Evolutionary conservation across 2,888 invertebrate species (phyloP), one percentile per base, ranked within the genome.

Genomic region (Xestoiulus laeticollis): DNA sequence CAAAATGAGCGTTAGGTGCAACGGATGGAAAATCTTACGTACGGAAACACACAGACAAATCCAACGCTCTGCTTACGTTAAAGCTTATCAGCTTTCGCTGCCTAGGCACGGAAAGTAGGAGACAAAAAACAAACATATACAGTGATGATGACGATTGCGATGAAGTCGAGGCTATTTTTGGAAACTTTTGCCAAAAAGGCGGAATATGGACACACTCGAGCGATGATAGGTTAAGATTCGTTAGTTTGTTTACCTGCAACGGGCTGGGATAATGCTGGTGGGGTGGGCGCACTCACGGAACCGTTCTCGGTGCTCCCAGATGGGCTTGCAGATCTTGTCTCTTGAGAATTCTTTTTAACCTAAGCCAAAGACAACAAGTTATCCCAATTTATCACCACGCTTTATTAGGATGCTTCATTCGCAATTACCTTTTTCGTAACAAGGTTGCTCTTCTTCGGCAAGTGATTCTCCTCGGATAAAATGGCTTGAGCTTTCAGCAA

Each of bases 241-340:
- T 22, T 6, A 2, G 16, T 16, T 0, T 78, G 14, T 78, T 78
- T 78, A 78, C 78, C 78, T 78, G 30, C 30, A 30, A 4, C 2
- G 2, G 78, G 78, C 30, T 78, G 78, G 6, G 87, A 38, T 19
- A 59, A 32, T 30, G 82, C 19, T 16, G 87, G n/a, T n/a, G 82
- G 59, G 8, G 82, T 38, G 16, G 87, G 53, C 19, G 53, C 83
- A n/a, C 59, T 19, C 14, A 38, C n/a, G 19, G 84, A 87, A 48
- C 87, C 87, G 12, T 87, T 87, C 26, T 78, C 87, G 22, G 87
- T 87, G 44, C 87, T 87, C 3, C 87, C 87, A 14, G 84, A 83
- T 8, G 87, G 87, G 30, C 87, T 87, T 26, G 48, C 84, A 30
- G 87, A 87, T 84, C 87, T 59, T 0, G 84, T 84, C 10, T 43